Conservation (phyloP, 2,113 vertebrate species). For the Paralichthys olivaceus region DNA sequence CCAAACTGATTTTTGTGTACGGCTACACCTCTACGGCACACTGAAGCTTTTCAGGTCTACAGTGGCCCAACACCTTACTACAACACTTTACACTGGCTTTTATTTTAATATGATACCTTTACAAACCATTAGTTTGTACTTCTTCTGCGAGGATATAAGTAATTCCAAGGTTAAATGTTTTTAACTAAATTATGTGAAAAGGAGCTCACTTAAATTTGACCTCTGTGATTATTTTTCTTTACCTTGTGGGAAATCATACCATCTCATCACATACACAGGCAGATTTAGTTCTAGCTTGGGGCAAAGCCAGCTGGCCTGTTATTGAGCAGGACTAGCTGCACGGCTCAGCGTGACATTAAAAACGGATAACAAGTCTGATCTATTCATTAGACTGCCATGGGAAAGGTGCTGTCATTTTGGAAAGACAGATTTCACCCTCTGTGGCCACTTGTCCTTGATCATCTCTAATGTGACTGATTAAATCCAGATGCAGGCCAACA, state of each 20-base stretch:
- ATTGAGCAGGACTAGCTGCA: conserved; percentile 36
- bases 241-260: conserved; percentile 16
- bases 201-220: neutral
- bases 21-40: neutral
- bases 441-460: conserved; percentile 39
- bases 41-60: neutral
- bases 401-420: conserved; percentile 45
- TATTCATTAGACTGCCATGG: conserved; percentile 45
- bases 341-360: conserved; percentile 61
- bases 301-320: conserved; percentile 35
- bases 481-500: conserved; percentile 21
- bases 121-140: too few species aligned
- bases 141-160: neutral
- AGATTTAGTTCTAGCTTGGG: conserved; percentile 34
- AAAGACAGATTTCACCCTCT: conserved; percentile 16
- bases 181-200: neutral
- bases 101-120: neutral
- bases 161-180: neutral
- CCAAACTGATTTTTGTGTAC: too few species aligned
- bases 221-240: conserved; percentile 43
- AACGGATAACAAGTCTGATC: conserved; percentile 61
- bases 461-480: conserved; percentile 34
- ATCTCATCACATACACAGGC: conserved; percentile 33
- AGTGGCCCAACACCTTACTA: neutral
- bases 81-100: neutral